A percentile compares a stretch with the other conserved stretches of the same genome.
Evolutionary conservation across 2,113 vertebrate species (phyloP).

Genomic region (Chaetorhynchus papuensis): DNA sequence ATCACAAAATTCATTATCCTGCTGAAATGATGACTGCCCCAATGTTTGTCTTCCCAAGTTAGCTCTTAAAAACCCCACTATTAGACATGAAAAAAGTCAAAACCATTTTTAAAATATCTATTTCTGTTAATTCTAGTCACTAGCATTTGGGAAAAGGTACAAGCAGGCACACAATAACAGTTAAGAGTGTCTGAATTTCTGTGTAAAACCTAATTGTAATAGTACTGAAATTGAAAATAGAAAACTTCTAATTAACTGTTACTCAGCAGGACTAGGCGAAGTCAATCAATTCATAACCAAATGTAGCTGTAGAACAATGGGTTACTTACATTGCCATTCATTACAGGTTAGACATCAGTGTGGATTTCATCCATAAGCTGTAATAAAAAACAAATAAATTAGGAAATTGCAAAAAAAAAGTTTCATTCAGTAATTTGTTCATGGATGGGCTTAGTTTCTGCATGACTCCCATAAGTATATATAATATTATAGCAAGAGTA

Average conservation of each 20-base stretch:
- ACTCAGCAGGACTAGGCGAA: not conserved
- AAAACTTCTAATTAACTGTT: not conserved
- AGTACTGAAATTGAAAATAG: not conserved
- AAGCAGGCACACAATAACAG: not conserved
- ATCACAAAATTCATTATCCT: not conserved
- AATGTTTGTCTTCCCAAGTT: not conserved
- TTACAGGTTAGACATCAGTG: not conserved
- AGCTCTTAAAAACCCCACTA: not conserved
- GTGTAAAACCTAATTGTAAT: not conserved
- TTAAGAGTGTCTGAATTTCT: not conserved
- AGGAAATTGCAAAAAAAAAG: not conserved
- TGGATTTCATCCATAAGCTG: conserved; percentile 27
- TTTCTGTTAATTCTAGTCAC: not conserved
- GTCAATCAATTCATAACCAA: not conserved
- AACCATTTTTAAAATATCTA: not conserved
- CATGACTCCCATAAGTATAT: not conserved
- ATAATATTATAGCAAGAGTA: not conserved
- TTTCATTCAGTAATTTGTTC: not conserved
- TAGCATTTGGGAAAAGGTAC: not conserved
- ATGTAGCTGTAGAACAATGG: not conserved
- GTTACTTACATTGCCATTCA: conserved; percentile 41
- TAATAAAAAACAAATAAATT: conserved; percentile 26
- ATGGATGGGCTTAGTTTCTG: not conserved
- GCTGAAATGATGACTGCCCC: not conserved
- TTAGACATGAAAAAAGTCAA: not conserved